phyloP scores from a whole-genome alignment of 30 jellyfish, hydroid and myxozoan species.

The Hydractinia symbiolongicarpus region DNA sequence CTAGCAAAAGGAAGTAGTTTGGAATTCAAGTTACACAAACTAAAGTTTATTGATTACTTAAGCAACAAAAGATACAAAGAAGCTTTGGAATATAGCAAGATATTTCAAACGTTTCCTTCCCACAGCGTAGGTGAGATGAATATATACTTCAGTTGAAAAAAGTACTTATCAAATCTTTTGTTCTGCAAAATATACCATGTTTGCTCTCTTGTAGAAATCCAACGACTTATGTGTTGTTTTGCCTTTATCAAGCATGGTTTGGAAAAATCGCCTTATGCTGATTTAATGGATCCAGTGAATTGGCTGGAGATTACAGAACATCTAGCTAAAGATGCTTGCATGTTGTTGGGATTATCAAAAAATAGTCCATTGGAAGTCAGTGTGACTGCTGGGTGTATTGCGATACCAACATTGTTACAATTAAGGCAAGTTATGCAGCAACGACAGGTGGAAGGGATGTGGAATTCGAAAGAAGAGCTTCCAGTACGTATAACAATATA shows the following conservation, averaged over 20 bases:
- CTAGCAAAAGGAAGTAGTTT: constrained; percentile 54
- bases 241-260: constrained; percentile 75
- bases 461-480: constrained; percentile 94
- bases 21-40: constrained; percentile 90
- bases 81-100: constrained; percentile 78
- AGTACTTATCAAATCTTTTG: too few relatives aligned
- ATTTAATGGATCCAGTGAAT: constrained; percentile 71
- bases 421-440: constrained; percentile 93
- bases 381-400: constrained; percentile 91
- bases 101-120: constrained; percentile 48
- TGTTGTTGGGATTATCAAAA: constrained; percentile 76
- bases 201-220: constrained; percentile 53
- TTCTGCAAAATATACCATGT: too few relatives aligned
- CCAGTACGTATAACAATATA: constrained; percentile 49
- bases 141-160: too few relatives aligned
- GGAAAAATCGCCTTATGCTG: constrained; percentile 84
- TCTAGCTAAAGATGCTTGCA: constrained; percentile 91
- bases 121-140: too few relatives aligned
- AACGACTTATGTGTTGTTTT: constrained; percentile 91
- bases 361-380: constrained; percentile 99
- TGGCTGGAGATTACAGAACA: constrained; percentile 87
- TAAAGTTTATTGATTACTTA: constrained; percentile 62
- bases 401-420: constrained; percentile 85
- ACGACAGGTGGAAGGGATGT: constrained; percentile 85
- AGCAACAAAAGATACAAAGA: constrained; percentile 47